Base-by-base conservation (phyloP, 2,113 vertebrate genomes). In the Columba livia region DNA sequence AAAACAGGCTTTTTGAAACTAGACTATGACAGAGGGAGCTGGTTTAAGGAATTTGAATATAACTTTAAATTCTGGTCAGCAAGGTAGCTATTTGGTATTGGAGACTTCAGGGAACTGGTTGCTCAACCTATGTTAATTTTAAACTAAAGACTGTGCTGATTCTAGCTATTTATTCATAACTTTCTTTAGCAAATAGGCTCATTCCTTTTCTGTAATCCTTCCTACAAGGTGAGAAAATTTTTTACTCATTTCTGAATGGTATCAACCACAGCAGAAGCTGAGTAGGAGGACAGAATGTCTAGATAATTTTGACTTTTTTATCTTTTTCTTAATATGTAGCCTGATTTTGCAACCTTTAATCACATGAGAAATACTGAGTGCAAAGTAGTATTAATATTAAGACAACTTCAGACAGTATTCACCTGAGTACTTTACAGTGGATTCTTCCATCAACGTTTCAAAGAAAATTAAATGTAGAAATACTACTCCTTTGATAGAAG, bases 91-190 rank as follows among this genome's bases (percentile, higher is more conserved):
- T 74, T 75, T 69, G 26, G 7, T 36, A 26, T 11, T 48, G 72
- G 31, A 80, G 9, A 57, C 5, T 82, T 87, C 3, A 47, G 40
- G 16, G 24, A 77, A 77, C 10, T 17, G 3, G 6, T 62, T 77
- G 2, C 9, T 73, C 11, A 25, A 40, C 4, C 2, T 62, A 11
- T 1, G 4, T 40, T 2, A 36, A 0, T 24, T 66, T 38, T 67
- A 29, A 88, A 51, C 4, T 51, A 86, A 26, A 5, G 9, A 32
- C 26, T 60, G 6, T n/a, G 5, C 14, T 57, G 26, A 74, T 71
- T 51, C 15, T 58, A 51, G 19, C 1, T 56, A 31, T 73, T 62
- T 78, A 62, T 67, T 79, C 4, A n/a, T 28, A 34, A 5, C 71
- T 79, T 56, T 65, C 18, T 29, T 57, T 42, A 15, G 32, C 9